These are phyloP conservation scores for Brenthis hecate DNA, from an alignment of 2,888 invertebrate genomes.

Conservation along the genomic window DNA sequence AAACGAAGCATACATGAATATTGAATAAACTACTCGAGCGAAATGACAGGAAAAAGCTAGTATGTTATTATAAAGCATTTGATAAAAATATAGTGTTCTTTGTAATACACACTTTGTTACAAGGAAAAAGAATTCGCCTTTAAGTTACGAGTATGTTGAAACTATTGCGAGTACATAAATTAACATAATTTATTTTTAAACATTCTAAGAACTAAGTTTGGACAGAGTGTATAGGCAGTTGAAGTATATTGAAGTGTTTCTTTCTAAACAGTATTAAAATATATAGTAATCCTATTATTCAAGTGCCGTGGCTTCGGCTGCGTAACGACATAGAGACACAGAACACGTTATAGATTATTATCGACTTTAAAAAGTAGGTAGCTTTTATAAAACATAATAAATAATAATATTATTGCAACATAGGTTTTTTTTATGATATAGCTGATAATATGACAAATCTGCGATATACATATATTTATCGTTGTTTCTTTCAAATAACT, in stretches of 20 bases:
- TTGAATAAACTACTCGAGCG: too few relatives aligned
- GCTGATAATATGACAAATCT: neutral
- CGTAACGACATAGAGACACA: neutral
- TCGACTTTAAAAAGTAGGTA: too few relatives aligned
- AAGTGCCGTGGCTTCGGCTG: constrained; percentile 13
- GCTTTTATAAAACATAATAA: too few relatives aligned
- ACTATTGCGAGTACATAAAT: neutral
- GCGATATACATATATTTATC: too few relatives aligned
- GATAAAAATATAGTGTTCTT: constrained; percentile 4
- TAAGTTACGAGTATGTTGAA: neutral
- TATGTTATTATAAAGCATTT: neutral
- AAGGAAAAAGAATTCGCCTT: neutral
- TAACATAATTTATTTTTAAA: neutral
- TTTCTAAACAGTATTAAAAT: constrained; percentile 20
- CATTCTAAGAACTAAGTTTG: neutral
- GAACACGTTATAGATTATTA: neutral
- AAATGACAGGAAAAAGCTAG: neutral
- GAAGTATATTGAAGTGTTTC: constrained; percentile 1
- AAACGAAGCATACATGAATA: too few relatives aligned
- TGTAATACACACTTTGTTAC: neutral
- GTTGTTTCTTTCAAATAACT: too few relatives aligned
- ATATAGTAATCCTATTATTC: constrained; percentile 17
- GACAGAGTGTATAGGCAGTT: neutral
- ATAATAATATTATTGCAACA: too few relatives aligned
- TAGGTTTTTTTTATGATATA: neutral